Evolutionary conservation across 2,888 invertebrate genomes (phyloP), one percentile per base, ranked within the genome.

Genomic region (Chrysolina oricalcia): DNA sequence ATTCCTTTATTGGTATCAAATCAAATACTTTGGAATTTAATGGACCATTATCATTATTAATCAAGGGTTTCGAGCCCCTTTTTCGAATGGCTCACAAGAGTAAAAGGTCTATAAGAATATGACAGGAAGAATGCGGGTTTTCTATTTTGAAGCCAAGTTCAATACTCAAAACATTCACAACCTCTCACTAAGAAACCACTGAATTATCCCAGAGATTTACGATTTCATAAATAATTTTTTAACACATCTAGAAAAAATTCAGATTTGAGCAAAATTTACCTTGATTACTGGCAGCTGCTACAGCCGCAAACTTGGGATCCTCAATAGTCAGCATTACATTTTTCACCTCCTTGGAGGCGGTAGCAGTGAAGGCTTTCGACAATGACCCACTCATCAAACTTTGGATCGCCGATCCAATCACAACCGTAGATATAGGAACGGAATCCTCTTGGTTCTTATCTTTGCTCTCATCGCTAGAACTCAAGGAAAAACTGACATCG

Each of bases 221-320:
- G 27, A 5, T 3, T 27, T 27, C 27, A 3, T 27, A n/a, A n/a
- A n/a, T n/a, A 27, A 27, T 27, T 27, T 27, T 2, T 27, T 5
- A 2, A 27, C 27, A 27, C 27, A 27, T 27, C 2, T 3, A 27
- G 5, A 27, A 17, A 8, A 21, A 10, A 53, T 21, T 53, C 21
- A 13, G 2, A 21, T 11, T 3, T 4, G 50, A 9, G 8, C 50
- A 48, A 41, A 9, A 53, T 66, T 70, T 78, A 82, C 83, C 80
- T 19, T 92, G 91, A 77, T 93, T 94, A 65, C 92, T 90, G 65
- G 94, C 93, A 3, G 93, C 93, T 2, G 93, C 93, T 85, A 94
- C 90, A 74, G 91, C 91, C 0, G 95, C 95, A 82, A 96, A 95
- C 83, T 94, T 94, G 2, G 93, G 92, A 85, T 94, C 94, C 83